phyloP scores from a whole-genome alignment of 2,888 invertebrate genomes.

The Cantharis rustica region DNA sequence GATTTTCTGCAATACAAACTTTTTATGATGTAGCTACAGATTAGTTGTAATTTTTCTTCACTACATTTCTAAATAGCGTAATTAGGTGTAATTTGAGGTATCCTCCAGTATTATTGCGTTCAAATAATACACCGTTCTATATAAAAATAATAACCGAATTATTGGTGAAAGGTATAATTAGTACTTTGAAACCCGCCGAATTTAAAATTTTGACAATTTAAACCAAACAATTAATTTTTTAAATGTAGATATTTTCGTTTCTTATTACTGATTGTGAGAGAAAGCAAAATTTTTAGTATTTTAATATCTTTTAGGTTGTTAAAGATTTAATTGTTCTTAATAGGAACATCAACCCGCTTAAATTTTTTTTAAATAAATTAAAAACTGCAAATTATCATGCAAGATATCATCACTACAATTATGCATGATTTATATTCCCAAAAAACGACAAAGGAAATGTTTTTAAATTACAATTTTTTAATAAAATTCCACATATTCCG shows the following conservation, averaged over 20 bases:
- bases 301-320: not conserved
- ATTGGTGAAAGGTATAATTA: not conserved
- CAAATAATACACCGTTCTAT: not conserved
- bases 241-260: not conserved
- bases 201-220: not conserved
- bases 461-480: too few species aligned
- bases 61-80: not conserved
- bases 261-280: not conserved
- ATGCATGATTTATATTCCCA: too few species aligned
- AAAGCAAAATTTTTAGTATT: not conserved
- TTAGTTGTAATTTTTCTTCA: not conserved
- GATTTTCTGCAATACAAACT: not conserved
- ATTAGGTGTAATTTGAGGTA: not conserved
- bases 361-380: not conserved
- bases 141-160: not conserved
- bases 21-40: not conserved
- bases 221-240: not conserved
- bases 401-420: too few species aligned
- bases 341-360: not conserved
- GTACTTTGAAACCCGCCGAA: not conserved
- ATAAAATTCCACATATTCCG: too few species aligned
- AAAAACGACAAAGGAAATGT: too few species aligned
- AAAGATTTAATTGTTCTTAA: not conserved
- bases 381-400: not conserved
- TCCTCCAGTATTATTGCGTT: not conserved